Conservation (phyloP, 92 coral and sea anemone genomes). For the Porites cylindrica region DNA sequence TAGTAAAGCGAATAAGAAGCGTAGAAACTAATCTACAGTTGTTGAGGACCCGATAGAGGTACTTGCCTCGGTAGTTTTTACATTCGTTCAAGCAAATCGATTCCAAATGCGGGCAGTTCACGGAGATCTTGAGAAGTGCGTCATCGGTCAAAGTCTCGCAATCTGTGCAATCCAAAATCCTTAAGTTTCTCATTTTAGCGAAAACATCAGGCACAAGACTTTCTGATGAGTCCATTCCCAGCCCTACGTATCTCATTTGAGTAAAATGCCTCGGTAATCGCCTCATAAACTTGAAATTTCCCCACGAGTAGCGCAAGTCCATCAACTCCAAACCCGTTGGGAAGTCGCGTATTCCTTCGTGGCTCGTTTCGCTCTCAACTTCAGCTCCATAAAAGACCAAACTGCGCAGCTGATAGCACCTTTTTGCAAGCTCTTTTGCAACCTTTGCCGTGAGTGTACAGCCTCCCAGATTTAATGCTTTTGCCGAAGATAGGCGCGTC, state of each 20-base stretch:
- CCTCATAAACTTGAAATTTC: slow-evolving; percentile 96
- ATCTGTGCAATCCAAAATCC: slow-evolving; percentile 94
- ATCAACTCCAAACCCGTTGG: slow-evolving; percentile 94
- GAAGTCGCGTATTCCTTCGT: slow-evolving; percentile 91
- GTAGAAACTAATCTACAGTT: slow-evolving; percentile 88
- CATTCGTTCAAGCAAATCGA: slow-evolving; percentile 98
- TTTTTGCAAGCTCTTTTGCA: slow-evolving; percentile 94
- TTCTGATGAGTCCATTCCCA: slow-evolving; percentile 93
- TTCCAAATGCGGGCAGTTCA: slow-evolving; percentile 92
- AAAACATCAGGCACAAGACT: slow-evolving; percentile 93
- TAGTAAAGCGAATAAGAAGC: slow-evolving; percentile 95
- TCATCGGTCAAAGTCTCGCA: slow-evolving; percentile 92
- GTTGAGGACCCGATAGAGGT: slow-evolving; percentile 80
- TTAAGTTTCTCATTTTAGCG: slow-evolving; percentile 92
- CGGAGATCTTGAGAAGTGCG: slow-evolving; percentile 90
- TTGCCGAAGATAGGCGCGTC: slow-evolving; percentile 94
- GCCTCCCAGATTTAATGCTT: slow-evolving; percentile 91
- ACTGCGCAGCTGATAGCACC: slow-evolving; percentile 83
- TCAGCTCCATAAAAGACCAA: slow-evolving; percentile 88
- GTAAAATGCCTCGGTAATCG: slow-evolving; percentile 98
- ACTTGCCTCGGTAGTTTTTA: slow-evolving; percentile 92
- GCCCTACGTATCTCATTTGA: slow-evolving; percentile 91
- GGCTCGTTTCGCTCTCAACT: slow-evolving; percentile 82
- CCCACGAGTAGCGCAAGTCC: slow-evolving; percentile 98
- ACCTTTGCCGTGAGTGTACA: slow-evolving; percentile 92